Conservation (phyloP, 1,140 invertebrate species). For the Mylabris phalerata region DNA sequence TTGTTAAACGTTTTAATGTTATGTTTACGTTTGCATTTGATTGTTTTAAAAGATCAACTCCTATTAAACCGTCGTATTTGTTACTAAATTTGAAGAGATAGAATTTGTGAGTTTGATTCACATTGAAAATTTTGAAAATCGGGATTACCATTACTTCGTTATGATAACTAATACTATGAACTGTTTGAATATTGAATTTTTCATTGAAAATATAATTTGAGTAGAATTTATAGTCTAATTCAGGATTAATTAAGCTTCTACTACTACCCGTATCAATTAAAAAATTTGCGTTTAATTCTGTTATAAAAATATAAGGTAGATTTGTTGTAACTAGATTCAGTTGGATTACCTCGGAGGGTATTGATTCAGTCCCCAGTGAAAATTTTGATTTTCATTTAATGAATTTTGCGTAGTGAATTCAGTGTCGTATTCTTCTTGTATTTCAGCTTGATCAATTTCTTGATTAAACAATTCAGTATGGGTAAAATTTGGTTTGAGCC, state of each 20-base stretch:
- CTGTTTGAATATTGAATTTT: constrained; percentile 16
- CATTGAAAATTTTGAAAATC: constrained; percentile 8
- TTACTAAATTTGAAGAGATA: constrained; percentile 9
- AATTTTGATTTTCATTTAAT: too few relatives aligned
- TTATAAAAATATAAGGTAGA: constrained; percentile 11
- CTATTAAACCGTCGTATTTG: constrained; percentile 7
- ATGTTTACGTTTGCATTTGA: constrained; percentile 3
- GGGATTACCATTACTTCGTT: constrained; percentile 9
- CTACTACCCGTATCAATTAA: constrained; percentile 21
- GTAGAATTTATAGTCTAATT: constrained; percentile 8
- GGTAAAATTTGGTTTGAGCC: too few relatives aligned
- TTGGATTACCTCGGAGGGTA: neutral
- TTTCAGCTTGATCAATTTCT: too few relatives aligned
- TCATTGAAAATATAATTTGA: constrained; percentile 5
- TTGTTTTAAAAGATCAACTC: constrained; percentile 5
- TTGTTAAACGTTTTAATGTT: neutral
- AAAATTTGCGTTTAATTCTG: constrained; percentile 14
- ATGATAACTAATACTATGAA: constrained; percentile 11
- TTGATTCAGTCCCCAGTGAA: neutral
- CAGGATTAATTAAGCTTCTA: constrained; percentile 14
- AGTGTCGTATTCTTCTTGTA: too few relatives aligned
- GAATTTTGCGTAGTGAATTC: too few relatives aligned
- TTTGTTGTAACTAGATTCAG: constrained; percentile 1
- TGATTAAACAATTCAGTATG: too few relatives aligned
- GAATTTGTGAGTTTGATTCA: constrained; percentile 7